Base-by-base conservation (phyloP, 2,113 vertebrate species). In the Leiothrix lutea region DNA sequence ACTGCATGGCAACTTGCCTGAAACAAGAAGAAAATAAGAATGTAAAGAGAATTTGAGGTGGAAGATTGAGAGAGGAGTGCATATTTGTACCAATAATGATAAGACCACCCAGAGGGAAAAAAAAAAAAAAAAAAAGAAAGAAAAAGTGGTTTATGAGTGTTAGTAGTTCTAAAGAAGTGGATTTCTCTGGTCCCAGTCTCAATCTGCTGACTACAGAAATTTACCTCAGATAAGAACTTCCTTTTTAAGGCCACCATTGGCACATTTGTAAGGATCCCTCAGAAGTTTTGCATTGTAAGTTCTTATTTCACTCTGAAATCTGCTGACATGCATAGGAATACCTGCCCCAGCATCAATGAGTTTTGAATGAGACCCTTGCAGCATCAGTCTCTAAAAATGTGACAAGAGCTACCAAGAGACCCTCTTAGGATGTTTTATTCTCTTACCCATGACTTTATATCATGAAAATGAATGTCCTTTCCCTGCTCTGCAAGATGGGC, bases 391-490 rank as follows among this genome's bases (percentile, higher is more conserved):
- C 85, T 51, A 28, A 90, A 87, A 97, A 81, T 94, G 83, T 77
- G 80, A 80, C 90, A 88, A 56, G 64, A 65, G 26, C 23, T 77
- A 51, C 80, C 80, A 58, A 90, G 86, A 38, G 78, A 56, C 33
- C 48, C 38, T 56, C 83, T 74, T 67, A 65, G 58, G 70, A 31
- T 81, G 61, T 70, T 96, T 96, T 88, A 87, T 90, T 94, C 71
- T 91, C 53, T 87, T 86, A 50, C 31, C 36, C 40, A 14, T 94
- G 84, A 75, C 75, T 95, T 81, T 73, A 38, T 80, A 88, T 92
- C 92, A 84, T 72, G 75, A 95, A 95, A 94, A 92, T 83, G 36
- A 69, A 71, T 80, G 62, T 21, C 60, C 90, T 93, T 96, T 57
- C 61, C 51, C 73, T 54, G 74, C 31, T 72, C 89, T 90, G 54